Evolutionary conservation across 2,888 invertebrate species (phyloP).

Genomic region (Mythimna albipuncta): DNA sequence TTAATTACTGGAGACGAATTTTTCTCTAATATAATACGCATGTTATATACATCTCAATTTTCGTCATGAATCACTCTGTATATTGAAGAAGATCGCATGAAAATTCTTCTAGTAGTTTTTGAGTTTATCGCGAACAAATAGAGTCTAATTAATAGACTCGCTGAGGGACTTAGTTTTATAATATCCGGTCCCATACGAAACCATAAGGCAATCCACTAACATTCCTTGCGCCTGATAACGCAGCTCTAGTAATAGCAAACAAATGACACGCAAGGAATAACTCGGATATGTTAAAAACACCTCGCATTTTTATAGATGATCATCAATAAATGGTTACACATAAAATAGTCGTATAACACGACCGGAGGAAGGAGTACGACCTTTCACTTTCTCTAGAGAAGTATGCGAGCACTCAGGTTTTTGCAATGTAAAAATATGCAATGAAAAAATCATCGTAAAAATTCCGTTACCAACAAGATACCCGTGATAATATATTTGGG

Average conservation of each 20-base stretch:
- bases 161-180: too few relatives aligned
- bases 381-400: slow-evolving; percentile 85
- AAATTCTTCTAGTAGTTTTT: too few relatives aligned
- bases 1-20: slow-evolving; percentile 8
- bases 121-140: too few relatives aligned
- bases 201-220: slow-evolving; percentile 61
- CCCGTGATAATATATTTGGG: slow-evolving; percentile 16
- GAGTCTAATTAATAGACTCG: too few relatives aligned
- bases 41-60: too few relatives aligned
- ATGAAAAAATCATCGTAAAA: slow-evolving; percentile 39
- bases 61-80: too few relatives aligned
- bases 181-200: slow-evolving; percentile 36
- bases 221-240: slow-evolving; percentile 69
- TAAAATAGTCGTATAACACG: slow-evolving; percentile 66
- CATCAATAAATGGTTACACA: slow-evolving; percentile 53
- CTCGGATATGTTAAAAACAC: slow-evolving; percentile 62
- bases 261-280: slow-evolving; percentile 71
- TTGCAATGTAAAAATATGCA: slow-evolving; percentile 65
- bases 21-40: too few relatives aligned
- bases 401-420: slow-evolving; percentile 71
- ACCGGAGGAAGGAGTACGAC: slow-evolving; percentile 74
- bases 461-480: slow-evolving; percentile 33
- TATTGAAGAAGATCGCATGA: too few relatives aligned
- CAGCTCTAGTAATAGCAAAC: slow-evolving; percentile 64
- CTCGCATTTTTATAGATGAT: slow-evolving; percentile 43